These are phyloP conservation scores for Fundulus diaphanus DNA, from an alignment of 2,797 vertebrate genomes.

Conservation along the genomic window DNA sequence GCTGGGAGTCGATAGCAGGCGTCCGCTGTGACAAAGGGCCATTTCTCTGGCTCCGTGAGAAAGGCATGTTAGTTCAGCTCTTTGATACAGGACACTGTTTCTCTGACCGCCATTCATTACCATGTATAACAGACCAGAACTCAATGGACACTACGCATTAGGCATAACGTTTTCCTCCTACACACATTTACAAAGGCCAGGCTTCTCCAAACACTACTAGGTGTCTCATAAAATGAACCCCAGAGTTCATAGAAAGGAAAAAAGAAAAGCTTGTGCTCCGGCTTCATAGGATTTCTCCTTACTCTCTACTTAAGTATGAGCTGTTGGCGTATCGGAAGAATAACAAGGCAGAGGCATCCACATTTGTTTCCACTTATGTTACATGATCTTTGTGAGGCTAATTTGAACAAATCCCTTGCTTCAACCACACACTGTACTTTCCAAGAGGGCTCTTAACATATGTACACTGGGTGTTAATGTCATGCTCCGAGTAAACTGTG, in stretches of 20 bases:
- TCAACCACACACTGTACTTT: slow-evolving; percentile 78
- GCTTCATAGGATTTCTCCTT: slow-evolving; percentile 27
- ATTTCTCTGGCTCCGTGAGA: slow-evolving; percentile 85
- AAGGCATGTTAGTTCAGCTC: slow-evolving; percentile 89
- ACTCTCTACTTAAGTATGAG: slow-evolving; percentile 33
- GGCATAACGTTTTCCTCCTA: slow-evolving; percentile 91
- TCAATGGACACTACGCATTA: slow-evolving; percentile 89
- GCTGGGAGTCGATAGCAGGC: slow-evolving; percentile 79
- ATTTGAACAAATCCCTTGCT: slow-evolving; percentile 84
- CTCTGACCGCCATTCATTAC: slow-evolving; percentile 92
- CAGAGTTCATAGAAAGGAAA: slow-evolving; percentile 18
- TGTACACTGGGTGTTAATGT: slow-evolving; percentile 74
- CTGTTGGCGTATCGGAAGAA: slow-evolving; percentile 56
- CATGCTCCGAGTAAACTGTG: slow-evolving; percentile 72
- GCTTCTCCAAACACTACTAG: slow-evolving; percentile 59
- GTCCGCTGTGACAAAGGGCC: slow-evolving; percentile 76
- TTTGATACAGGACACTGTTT: slow-evolving; percentile 87
- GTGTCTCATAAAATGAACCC: slow-evolving; percentile 58
- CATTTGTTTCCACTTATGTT: slow-evolving; percentile 86
- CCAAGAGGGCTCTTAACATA: slow-evolving; percentile 70
- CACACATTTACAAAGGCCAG: slow-evolving; percentile 68
- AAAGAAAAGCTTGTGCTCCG: neutral
- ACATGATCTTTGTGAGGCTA: slow-evolving; percentile 83
- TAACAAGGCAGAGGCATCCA: slow-evolving; percentile 68
- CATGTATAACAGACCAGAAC: slow-evolving; percentile 86